Evolutionary conservation across 2,797 vertebrate species (phyloP).

Genomic region (Schizothorax lantsangensis): DNA sequence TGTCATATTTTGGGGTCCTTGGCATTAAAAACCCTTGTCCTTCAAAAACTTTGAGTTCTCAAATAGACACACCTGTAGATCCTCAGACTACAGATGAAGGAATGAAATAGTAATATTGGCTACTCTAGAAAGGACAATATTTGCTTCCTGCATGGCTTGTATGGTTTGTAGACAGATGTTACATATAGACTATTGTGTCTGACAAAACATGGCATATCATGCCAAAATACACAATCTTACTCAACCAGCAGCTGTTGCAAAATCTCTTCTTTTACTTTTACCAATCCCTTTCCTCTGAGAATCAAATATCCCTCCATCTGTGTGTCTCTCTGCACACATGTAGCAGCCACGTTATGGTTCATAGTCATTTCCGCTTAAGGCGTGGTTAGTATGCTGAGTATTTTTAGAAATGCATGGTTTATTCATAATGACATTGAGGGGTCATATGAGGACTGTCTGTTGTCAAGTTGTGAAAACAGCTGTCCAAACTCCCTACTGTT

Average conservation of each 20-base stretch:
- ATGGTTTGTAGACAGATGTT: background rate
- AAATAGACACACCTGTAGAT: background rate
- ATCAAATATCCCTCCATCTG: background rate
- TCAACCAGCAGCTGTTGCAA: constrained; percentile 7
- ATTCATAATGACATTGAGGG: constrained; percentile 19
- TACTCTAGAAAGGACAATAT: background rate
- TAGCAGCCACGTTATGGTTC: background rate
- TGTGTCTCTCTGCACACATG: constrained; percentile 13
- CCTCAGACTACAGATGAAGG: background rate
- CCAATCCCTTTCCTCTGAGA: background rate
- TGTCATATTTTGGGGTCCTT: background rate
- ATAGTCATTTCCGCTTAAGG: constrained; percentile 18
- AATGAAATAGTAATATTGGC: background rate
- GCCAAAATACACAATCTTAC: constrained; percentile 18
- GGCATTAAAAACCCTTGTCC: background rate
- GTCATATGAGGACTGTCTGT: constrained; percentile 20
- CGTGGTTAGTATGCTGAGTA: constrained; percentile 24
- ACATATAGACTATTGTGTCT: background rate
- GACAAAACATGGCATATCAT: background rate
- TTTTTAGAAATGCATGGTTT: constrained; percentile 38
- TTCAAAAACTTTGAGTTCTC: background rate
- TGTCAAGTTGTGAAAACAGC: constrained; percentile 3
- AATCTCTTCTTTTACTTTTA: constrained; percentile 4
- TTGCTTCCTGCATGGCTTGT: background rate
- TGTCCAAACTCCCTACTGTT: constrained; percentile 8